phyloP scores from a whole-genome alignment of 2,113 vertebrate species.

The Psilopogon haemacephalus region DNA sequence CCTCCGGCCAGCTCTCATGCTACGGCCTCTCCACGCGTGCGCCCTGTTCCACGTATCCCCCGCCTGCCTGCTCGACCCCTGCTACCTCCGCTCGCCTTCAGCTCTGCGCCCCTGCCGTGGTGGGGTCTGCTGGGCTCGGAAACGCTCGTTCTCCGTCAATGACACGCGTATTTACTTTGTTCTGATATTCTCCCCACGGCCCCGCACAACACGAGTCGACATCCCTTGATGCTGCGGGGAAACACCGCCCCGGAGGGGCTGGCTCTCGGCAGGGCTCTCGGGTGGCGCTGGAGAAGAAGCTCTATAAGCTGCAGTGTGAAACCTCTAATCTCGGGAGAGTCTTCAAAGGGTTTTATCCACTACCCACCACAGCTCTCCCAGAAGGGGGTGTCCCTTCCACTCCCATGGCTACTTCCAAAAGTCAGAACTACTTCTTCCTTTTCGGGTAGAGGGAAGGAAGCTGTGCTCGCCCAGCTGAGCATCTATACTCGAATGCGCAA shows the following conservation, averaged over 20 bases:
- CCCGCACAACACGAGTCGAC: background rate
- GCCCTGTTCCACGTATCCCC: background rate
- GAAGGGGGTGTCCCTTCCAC: background rate
- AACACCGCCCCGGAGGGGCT: background rate
- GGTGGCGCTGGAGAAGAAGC: background rate
- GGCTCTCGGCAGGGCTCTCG: background rate
- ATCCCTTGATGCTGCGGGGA: background rate
- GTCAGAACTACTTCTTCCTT: background rate
- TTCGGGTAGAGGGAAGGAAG: background rate
- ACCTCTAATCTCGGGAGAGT: background rate
- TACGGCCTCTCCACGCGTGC: background rate
- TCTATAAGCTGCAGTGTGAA: background rate
- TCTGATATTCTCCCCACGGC: too few species aligned
- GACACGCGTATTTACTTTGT: background rate
- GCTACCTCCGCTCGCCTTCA: background rate
- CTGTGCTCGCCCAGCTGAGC: background rate
- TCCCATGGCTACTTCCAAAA: background rate
- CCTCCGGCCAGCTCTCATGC: background rate
- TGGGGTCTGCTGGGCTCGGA: background rate
- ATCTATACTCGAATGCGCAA: background rate
- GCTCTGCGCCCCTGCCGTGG: background rate
- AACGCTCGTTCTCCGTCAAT: background rate
- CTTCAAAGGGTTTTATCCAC: background rate
- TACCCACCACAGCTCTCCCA: background rate
- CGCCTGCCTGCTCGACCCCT: background rate